These are phyloP conservation scores for Scalopus aquaticus DNA, from an alignment of 2,113 vertebrate genomes.

Conservation along the genomic window DNA sequence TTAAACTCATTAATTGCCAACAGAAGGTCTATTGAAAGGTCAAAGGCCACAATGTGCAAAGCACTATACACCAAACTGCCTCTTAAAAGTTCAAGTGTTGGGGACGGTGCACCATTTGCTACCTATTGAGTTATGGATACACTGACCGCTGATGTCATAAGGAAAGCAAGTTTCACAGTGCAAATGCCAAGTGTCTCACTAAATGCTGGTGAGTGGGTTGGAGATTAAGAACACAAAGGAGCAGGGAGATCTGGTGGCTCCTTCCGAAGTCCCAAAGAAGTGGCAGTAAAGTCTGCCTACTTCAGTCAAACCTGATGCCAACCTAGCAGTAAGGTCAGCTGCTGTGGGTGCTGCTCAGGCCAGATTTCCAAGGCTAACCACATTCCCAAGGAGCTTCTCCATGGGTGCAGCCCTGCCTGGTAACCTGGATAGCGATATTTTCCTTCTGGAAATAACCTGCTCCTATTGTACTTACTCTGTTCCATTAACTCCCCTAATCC, in stretches of 20 bases:
- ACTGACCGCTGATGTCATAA: neutral
- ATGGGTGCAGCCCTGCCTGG: rapidly evolving
- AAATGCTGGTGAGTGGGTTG: neutral
- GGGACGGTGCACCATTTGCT: neutral
- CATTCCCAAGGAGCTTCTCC: neutral
- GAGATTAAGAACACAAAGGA: neutral
- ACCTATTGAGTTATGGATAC: neutral
- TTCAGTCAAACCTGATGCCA: neutral
- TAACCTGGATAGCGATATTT: neutral
- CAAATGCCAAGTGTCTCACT: neutral
- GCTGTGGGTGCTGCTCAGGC: neutral
- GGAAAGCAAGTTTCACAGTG: neutral
- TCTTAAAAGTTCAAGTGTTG: neutral
- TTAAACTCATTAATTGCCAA: neutral
- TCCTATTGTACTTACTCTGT: neutral
- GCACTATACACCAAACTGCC: neutral
- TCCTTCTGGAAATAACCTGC: neutral
- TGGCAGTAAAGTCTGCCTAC: neutral
- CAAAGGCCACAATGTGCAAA: neutral
- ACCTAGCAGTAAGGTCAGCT: neutral
- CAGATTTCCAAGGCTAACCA: neutral
- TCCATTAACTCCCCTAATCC: neutral
- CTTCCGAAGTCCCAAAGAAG: neutral
- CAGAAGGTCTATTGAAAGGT: neutral
- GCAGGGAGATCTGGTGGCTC: neutral